Evolutionary conservation across 1,140 invertebrate genomes (phyloP).

Genomic region (Cepaea nemoralis): DNA sequence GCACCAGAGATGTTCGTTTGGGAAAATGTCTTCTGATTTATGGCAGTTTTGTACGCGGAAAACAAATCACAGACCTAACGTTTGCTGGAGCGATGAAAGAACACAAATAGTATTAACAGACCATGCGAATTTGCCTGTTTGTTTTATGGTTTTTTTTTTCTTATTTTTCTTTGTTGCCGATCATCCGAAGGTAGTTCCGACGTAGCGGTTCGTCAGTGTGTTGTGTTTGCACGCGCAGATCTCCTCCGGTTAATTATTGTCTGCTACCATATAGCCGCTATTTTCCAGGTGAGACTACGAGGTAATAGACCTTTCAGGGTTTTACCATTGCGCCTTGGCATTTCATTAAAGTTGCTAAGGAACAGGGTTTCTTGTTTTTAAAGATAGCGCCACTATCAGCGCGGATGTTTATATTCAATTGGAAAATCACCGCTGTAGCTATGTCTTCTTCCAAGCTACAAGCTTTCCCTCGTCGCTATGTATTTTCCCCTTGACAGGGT

Average conservation of each 20-base stretch:
- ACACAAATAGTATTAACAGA: neutral
- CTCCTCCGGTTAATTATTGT: no score
- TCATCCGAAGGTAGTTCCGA: neutral
- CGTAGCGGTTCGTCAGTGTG: neutral
- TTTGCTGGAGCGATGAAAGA: neutral
- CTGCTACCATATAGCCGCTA: neutral
- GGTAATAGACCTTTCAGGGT: neutral
- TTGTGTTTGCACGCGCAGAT: neutral
- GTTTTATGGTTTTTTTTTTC: neutral
- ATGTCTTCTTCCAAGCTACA: neutral
- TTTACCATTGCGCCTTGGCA: neutral
- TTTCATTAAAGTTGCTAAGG: neutral
- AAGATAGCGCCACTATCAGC: neutral
- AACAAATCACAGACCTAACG: neutral
- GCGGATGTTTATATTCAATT: neutral
- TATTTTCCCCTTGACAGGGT: neutral
- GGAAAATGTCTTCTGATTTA: slow-evolving; percentile 3
- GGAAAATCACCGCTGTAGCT: neutral
- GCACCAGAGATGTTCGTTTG: neutral
- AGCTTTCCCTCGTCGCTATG: neutral
- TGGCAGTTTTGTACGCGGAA: neutral
- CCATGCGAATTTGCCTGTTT: neutral
- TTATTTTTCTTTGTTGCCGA: slow-evolving; percentile 1
- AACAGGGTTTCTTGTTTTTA: no score
- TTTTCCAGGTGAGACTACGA: neutral